Evolutionary conservation across 2,797 vertebrate genomes (phyloP), one percentile per base, ranked within the genome.

Genomic region (Pseudomugil gertrudae): DNA sequence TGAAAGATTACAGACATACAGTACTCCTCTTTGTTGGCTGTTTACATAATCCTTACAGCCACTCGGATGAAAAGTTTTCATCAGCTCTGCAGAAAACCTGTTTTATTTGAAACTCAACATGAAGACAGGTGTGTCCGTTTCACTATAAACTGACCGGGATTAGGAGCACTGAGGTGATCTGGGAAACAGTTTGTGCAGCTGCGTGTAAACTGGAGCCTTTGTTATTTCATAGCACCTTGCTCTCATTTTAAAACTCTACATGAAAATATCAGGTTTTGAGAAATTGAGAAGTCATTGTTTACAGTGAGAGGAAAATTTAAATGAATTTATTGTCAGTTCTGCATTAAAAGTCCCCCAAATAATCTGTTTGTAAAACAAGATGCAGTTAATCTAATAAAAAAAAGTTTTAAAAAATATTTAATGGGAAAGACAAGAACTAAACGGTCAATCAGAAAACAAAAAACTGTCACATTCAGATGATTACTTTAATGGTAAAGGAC

Each of bases 1-100:
- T 56, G 78, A 78, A 53, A 80, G 85, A 88, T 85, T 83, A 84
- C 69, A 36, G 66, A 72, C 77, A 57, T 40, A 75, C 74, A 78
- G 76, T 81, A 66, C 69, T 78, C 59, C 66, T 78, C 80, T 90
- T 85, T 89, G 84, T 84, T 74, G 84, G 75, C 72, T 81, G 85
- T 87, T 90, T 88, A 84, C 82, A 86, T 87, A 90, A 89, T 85
- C 85, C 71, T 67, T 26, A 27, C 75, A 59, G 82, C 76, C 81
- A 76, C 59, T 90, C 13, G 74, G 72, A 85, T 84, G 83, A 90
- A 88, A 85, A 77, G 82, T 87, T 87, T 86, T 84, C 86, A 87
- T 85, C 80, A 27, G 3, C 62, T 64, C 79, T 74, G 55, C 10
- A 45, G 48, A 63, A 87, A 85, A 80, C 64, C 72, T 35, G 58